Percentiles rank a stretch among this genome's conserved stretches.
phyloP scores from a whole-genome alignment of 2,888 invertebrate genomes.

The Phlogophora meticulosa region DNA sequence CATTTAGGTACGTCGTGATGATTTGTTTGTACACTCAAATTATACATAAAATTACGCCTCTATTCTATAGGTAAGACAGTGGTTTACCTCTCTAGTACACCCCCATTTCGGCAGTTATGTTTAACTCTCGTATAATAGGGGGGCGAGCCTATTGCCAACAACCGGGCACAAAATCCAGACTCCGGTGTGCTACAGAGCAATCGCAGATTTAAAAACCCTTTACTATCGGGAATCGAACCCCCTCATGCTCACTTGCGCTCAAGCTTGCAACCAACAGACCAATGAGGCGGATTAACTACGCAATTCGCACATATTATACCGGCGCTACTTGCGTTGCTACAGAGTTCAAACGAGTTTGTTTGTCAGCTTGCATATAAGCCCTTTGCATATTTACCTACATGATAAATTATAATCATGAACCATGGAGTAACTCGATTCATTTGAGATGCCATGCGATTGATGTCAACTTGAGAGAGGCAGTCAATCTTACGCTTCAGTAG shows the following conservation, averaged over 20 bases:
- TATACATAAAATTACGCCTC: too few species aligned
- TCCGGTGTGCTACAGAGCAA: too few species aligned
- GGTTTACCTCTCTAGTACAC: too few species aligned
- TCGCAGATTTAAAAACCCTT: too few species aligned
- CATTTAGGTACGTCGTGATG: not conserved
- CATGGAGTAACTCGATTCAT: not conserved
- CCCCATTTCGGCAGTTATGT: too few species aligned
- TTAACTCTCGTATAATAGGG: too few species aligned
- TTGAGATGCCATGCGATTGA: constrained; percentile 5
- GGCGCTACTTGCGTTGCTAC: not conserved
- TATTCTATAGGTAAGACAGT: too few species aligned
- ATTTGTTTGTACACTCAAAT: constrained; percentile 1
- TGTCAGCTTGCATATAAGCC: constrained; percentile 1
- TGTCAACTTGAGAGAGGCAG: not conserved
- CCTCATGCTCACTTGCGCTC: too few species aligned
- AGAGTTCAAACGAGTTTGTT: constrained; percentile 21
- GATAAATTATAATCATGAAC: constrained; percentile 10
- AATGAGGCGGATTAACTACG: not conserved
- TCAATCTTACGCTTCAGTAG: constrained; percentile 5
- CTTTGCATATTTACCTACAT: not conserved
- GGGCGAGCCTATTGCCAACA: too few species aligned
- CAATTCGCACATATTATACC: not conserved
- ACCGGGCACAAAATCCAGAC: too few species aligned
- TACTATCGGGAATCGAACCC: too few species aligned
- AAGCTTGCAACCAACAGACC: too few species aligned